Percentiles rank a stretch among this genome's conserved stretches.
These are phyloP conservation scores for Stictocephala bisonia DNA, from an alignment of 2,888 invertebrate genomes.

Conservation along the genomic window DNA sequence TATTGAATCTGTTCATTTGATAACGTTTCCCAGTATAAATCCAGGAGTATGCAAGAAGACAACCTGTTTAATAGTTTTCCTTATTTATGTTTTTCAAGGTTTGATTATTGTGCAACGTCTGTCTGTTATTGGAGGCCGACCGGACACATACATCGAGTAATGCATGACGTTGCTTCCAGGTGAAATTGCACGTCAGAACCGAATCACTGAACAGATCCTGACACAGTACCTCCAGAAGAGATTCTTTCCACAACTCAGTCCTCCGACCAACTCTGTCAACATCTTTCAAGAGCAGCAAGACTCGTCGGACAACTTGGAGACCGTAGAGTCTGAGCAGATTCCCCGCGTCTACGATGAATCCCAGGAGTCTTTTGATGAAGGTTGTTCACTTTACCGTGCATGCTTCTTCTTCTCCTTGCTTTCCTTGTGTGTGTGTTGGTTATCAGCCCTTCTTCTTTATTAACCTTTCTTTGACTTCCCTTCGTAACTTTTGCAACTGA, in stretches of 20 bases:
- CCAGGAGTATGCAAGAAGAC: too few relatives aligned
- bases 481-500: too few relatives aligned
- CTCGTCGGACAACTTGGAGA: conserved; percentile 69
- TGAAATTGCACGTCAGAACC: conserved; percentile 79
- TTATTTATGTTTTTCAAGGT: too few relatives aligned
- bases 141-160: conserved; percentile 3
- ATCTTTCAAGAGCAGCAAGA: conserved; percentile 55
- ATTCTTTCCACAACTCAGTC: conserved; percentile 71
- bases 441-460: not conserved
- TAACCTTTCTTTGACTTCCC: too few relatives aligned
- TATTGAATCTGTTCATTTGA: too few relatives aligned
- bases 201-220: conserved; percentile 80
- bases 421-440: not conserved
- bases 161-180: conserved; percentile 45
- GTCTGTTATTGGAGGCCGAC: too few relatives aligned
- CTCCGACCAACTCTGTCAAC: conserved; percentile 36
- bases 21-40: too few relatives aligned
- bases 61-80: too few relatives aligned
- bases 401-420: not conserved
- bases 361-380: conserved; percentile 5
- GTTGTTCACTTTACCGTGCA: conserved; percentile 11
- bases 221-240: conserved; percentile 79
- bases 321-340: conserved; percentile 78
- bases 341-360: conserved; percentile 64
- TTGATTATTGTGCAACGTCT: too few relatives aligned